A percentile compares a stretch with the other conserved stretches of the same genome.
Evolutionary conservation across 30 jellyfish, hydroid and myxozoan species (phyloP).

Genomic region (Cassiopea xamachana): DNA sequence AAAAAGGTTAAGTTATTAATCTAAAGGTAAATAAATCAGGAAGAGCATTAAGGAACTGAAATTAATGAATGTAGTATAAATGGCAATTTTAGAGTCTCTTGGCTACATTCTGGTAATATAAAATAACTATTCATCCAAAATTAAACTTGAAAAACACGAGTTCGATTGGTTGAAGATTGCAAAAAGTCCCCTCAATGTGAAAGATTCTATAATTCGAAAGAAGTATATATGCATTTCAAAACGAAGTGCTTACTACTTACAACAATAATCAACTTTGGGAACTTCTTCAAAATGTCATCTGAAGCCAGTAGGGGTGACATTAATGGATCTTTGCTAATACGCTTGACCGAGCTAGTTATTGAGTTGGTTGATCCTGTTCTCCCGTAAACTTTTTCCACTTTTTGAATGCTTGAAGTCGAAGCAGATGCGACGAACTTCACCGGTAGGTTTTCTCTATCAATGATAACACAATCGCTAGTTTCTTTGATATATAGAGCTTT

Average conservation of each 20-base stretch:
- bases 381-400: constrained; percentile 34
- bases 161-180: too few relatives aligned
- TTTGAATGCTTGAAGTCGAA: background rate
- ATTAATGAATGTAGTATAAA: too few relatives aligned
- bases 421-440: background rate
- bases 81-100: too few relatives aligned
- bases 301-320: constrained; percentile 96
- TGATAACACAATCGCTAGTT: constrained; percentile 51
- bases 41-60: too few relatives aligned
- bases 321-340: constrained; percentile 73
- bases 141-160: too few relatives aligned
- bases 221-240: too few relatives aligned
- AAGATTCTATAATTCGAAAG: too few relatives aligned
- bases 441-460: constrained; percentile 19
- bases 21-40: too few relatives aligned
- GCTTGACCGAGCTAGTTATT: constrained; percentile 44
- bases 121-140: too few relatives aligned
- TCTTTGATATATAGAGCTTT: constrained; percentile 48
- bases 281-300: constrained; percentile 66
- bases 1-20: too few relatives aligned
- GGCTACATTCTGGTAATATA: too few relatives aligned
- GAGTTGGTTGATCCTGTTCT: constrained; percentile 39
- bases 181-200: too few relatives aligned
- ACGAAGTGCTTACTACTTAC: constrained; percentile 42
- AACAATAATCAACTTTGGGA: constrained; percentile 91